Conservation (phyloP, 2,113 vertebrate genomes). For the Aegotheles bennettii region DNA sequence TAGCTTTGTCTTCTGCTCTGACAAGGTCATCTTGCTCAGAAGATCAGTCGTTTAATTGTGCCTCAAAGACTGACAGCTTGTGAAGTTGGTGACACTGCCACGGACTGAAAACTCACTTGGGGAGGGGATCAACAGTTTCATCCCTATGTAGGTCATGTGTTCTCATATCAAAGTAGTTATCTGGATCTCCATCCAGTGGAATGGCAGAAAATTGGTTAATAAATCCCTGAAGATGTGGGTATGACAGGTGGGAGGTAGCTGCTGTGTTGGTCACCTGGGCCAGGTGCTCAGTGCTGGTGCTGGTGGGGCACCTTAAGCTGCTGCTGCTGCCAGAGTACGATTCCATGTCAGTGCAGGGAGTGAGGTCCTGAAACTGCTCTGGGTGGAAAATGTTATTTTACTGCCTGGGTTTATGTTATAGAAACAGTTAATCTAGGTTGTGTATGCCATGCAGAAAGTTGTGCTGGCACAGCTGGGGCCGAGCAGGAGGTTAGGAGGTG, state of each 20-base stretch:
- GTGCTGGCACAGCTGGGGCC: background rate
- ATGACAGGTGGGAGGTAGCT: background rate
- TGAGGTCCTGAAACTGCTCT: background rate
- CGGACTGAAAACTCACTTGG: background rate
- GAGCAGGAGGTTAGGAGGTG: background rate
- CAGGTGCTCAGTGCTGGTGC: rapidly evolving
- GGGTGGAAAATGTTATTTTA: background rate
- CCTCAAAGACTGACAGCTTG: background rate
- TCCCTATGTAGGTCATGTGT: background rate
- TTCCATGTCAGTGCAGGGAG: background rate
- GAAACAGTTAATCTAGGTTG: background rate
- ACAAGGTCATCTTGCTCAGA: slow-evolving; percentile 4
- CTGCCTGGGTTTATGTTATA: background rate
- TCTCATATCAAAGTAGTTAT: background rate
- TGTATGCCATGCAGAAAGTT: background rate
- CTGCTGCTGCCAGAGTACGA: background rate
- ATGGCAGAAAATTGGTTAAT: background rate
- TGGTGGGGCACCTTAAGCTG: background rate
- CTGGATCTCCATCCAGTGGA: background rate
- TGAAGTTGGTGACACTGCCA: background rate
- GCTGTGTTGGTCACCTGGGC: background rate
- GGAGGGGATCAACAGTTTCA: background rate
- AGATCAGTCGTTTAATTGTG: background rate
- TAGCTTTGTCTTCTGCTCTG: background rate
- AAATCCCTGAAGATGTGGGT: background rate